Conservation (phyloP, 2,888 invertebrate species). For the Sarcophaga rosellei region DNA sequence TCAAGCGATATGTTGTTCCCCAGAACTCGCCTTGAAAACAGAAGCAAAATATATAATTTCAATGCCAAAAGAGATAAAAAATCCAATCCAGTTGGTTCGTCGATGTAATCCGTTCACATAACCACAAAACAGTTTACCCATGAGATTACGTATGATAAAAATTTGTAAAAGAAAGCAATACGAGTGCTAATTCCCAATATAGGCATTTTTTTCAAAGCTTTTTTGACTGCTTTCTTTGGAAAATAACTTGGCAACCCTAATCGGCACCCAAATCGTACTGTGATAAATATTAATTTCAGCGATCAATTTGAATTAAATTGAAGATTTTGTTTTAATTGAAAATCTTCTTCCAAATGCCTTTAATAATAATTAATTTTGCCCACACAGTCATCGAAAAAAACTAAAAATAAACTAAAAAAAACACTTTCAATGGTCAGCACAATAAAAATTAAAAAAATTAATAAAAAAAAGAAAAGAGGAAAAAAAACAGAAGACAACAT, state of each 20-base stretch:
- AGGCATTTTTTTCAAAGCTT: not conserved
- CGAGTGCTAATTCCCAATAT: too few species aligned
- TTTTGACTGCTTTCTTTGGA: not conserved
- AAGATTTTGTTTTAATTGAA: constrained; percentile 70
- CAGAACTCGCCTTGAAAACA: too few species aligned
- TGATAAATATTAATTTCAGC: constrained; percentile 20
- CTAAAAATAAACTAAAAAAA: constrained; percentile 38
- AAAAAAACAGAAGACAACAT: not conserved
- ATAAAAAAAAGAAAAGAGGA: not conserved
- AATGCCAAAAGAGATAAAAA: too few species aligned
- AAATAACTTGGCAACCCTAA: too few species aligned
- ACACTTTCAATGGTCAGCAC: not conserved
- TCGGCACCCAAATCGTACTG: constrained; percentile 17
- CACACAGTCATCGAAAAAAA: constrained; percentile 49
- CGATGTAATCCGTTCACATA: too few species aligned
- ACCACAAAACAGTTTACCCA: too few species aligned
- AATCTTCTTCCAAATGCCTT: constrained; percentile 67
- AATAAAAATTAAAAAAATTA: not conserved
- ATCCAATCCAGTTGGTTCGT: too few species aligned
- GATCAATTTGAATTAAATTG: constrained; percentile 69
- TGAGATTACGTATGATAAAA: too few species aligned
- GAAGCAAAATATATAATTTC: too few species aligned
- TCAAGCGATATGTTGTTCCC: too few species aligned
- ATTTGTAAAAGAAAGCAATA: too few species aligned
- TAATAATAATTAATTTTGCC: constrained; percentile 67